phyloP scores from a whole-genome alignment of 2,113 vertebrate species.

The Pelodiscus sinensis region DNA sequence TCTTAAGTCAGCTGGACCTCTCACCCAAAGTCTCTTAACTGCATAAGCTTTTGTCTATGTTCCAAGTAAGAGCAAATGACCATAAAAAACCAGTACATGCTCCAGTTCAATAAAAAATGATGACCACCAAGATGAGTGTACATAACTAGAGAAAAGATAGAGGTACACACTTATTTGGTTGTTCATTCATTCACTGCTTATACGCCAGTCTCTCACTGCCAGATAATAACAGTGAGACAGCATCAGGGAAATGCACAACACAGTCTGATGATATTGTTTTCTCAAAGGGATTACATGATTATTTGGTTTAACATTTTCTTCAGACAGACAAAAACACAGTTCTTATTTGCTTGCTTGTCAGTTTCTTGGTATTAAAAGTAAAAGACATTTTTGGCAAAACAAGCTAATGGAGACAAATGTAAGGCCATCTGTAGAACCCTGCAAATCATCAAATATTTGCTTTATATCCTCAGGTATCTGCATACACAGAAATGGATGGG shows the following conservation, averaged over 20 bases:
- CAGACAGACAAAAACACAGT: constrained; percentile 63
- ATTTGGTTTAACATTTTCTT: constrained; percentile 53
- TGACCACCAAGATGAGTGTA: neutral
- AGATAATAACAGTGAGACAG: constrained; percentile 63
- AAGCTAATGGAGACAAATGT: constrained; percentile 65
- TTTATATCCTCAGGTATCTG: too few relatives aligned
- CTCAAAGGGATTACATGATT: constrained; percentile 49
- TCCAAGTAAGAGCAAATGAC: constrained; percentile 17
- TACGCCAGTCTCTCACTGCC: constrained; percentile 35
- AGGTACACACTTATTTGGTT: neutral
- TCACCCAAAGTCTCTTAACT: constrained; percentile 18
- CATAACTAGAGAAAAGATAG: constrained; percentile 63
- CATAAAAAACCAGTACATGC: neutral
- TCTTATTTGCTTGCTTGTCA: constrained; percentile 65
- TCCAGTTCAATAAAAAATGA: constrained; percentile 45
- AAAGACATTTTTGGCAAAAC: constrained; percentile 65
- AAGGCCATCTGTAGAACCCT: constrained; percentile 46
- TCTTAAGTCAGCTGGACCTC: constrained; percentile 4
- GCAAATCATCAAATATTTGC: neutral
- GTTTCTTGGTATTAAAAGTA: constrained; percentile 39
- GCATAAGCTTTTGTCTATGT: constrained; percentile 51
- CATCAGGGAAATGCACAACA: constrained; percentile 66
- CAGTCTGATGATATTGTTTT: constrained; percentile 52
- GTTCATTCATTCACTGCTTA: constrained; percentile 5
- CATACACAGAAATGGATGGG: too few relatives aligned